A percentile compares a stretch with the other conserved stretches of the same genome.
These are phyloP conservation scores for Scartelaos histophorus DNA, from an alignment of 2,113 vertebrate genomes.

Conservation along the genomic window DNA sequence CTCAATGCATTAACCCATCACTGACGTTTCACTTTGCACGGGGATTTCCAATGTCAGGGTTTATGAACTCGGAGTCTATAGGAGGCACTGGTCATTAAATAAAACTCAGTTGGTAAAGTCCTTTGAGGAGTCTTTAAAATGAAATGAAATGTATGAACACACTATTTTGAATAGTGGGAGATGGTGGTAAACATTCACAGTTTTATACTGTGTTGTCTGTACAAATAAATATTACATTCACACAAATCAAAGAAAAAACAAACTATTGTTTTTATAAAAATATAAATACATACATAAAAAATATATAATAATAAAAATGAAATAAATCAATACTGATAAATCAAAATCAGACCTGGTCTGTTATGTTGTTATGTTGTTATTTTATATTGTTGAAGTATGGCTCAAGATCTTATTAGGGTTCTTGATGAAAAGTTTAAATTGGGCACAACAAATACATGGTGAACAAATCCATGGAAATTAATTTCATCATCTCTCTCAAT, in stretches of 20 bases:
- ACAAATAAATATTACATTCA: too few relatives aligned
- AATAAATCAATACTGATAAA: too few relatives aligned
- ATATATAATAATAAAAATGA: too few relatives aligned
- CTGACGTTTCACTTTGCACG: background rate
- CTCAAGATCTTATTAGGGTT: too few relatives aligned
- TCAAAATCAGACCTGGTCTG: too few relatives aligned
- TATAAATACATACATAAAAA: too few relatives aligned
- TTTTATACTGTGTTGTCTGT: slow-evolving; percentile 19
- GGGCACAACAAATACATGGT: background rate
- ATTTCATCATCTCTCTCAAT: background rate
- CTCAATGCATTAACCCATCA: background rate
- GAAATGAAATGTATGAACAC: slow-evolving; percentile 32
- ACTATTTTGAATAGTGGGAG: background rate
- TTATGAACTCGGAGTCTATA: slow-evolving; percentile 14
- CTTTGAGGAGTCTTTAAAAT: slow-evolving; percentile 16
- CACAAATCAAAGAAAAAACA: too few relatives aligned
- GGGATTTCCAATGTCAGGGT: slow-evolving; percentile 13
- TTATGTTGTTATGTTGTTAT: too few relatives aligned
- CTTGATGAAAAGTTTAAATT: background rate
- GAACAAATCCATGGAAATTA: background rate
- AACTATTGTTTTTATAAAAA: too few relatives aligned
- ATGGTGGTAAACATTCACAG: too few relatives aligned
- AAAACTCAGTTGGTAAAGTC: slow-evolving; percentile 31
- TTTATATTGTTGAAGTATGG: too few relatives aligned
- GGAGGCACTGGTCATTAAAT: background rate